These are phyloP conservation scores for Toxostoma redivivum DNA, from an alignment of 2,113 vertebrate species.

Conservation along the genomic window DNA sequence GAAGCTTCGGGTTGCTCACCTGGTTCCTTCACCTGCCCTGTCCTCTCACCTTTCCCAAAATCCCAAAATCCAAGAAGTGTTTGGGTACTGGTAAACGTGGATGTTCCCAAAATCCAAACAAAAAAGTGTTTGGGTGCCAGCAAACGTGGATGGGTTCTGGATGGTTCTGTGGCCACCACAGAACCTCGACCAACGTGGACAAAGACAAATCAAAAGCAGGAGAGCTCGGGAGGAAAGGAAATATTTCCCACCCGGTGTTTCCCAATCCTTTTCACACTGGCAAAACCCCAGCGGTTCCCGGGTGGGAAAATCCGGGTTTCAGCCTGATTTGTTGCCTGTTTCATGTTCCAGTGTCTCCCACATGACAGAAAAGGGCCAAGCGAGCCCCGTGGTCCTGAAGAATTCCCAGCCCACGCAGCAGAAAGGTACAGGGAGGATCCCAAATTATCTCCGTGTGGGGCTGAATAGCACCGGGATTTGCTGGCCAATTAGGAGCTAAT, in stretches of 20 bases:
- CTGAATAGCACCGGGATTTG: neutral
- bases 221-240: neutral
- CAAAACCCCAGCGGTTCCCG: neutral
- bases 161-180: neutral
- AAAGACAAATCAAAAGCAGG: neutral
- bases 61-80: fast-evolving
- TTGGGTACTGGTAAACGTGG: fast-evolving
- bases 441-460: neutral
- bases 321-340: neutral
- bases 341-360: too few relatives aligned
- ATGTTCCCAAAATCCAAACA: too few relatives aligned
- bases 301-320: neutral
- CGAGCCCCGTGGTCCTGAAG: fast-evolving
- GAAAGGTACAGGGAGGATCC: neutral
- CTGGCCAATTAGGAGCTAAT: neutral
- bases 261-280: neutral
- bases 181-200: fast-evolving
- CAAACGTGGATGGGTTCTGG: fast-evolving
- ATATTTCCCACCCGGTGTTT: neutral
- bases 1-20: neutral
- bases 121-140: fast-evolving
- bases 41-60: neutral
- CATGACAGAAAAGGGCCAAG: neutral
- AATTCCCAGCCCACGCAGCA: neutral
- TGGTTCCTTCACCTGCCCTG: neutral